Conservation (phyloP, 1,140 invertebrate genomes). For the Antheraea mylitta region DNA sequence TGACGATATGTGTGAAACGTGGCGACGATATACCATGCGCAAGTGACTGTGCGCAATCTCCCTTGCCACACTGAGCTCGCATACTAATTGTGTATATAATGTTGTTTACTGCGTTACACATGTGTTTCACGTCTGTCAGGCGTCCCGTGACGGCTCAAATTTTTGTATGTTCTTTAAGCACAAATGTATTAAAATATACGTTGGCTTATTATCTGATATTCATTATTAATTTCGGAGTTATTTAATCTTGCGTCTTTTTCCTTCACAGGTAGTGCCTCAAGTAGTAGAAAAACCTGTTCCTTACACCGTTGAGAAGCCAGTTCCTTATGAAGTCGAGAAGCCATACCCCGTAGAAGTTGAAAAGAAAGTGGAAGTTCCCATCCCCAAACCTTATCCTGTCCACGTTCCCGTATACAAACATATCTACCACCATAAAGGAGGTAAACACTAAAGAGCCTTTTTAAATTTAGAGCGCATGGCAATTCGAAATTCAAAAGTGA, state of each 20-base stretch:
- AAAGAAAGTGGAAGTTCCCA: constrained; percentile 87
- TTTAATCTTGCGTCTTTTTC: neutral
- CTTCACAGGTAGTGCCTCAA: constrained; percentile 76
- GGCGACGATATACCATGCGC: no score
- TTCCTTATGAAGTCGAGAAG: constrained; percentile 87
- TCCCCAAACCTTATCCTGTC: constrained; percentile 88
- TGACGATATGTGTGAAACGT: no score
- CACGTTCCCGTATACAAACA: constrained; percentile 90
- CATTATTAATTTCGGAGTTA: neutral
- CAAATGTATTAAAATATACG: no score
- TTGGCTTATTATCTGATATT: no score
- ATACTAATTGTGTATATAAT: no score
- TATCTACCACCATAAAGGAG: constrained; percentile 85
- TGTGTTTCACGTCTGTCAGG: no score
- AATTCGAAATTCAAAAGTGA: constrained; percentile 10
- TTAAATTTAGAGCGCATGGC: neutral
- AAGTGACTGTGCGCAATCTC: no score
- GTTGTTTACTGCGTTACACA: no score
- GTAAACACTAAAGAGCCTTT: constrained; percentile 62
- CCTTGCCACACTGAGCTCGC: no score
- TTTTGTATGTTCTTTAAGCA: no score
- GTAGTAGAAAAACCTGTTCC: constrained; percentile 87
- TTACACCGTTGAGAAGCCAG: constrained; percentile 87
- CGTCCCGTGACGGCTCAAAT: no score
- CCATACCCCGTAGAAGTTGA: constrained; percentile 88